Evolutionary conservation across 1,140 invertebrate species (phyloP).

Genomic region (Probaryconus sp.): DNA sequence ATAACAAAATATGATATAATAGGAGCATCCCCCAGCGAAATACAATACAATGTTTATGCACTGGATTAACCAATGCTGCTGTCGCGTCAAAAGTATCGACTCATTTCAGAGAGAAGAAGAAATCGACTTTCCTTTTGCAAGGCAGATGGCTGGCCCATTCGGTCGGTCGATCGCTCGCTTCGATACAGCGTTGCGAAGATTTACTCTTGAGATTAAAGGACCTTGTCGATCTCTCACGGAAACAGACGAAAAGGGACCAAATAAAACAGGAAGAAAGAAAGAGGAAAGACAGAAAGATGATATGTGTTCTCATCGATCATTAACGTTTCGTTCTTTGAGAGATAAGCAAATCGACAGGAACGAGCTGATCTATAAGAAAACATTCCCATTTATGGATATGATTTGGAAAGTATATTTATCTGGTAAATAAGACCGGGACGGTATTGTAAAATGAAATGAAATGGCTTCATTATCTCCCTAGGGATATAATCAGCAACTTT

Average conservation of each 20-base stretch:
- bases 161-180: conserved; percentile 59
- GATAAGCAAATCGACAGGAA: neutral
- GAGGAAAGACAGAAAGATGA: neutral
- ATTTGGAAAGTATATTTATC: too few relatives aligned
- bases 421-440: too few relatives aligned
- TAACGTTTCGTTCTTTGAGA: neutral
- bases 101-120: conserved; percentile 36
- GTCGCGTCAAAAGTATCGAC: conserved; percentile 70
- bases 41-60: conserved; percentile 78
- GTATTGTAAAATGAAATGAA: too few relatives aligned
- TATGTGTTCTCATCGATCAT: neutral
- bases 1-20: conserved; percentile 79
- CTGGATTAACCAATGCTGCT: conserved; percentile 73
- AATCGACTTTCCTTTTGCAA: conserved; percentile 30
- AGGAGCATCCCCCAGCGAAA: conserved; percentile 74
- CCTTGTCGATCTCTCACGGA: conserved; percentile 34
- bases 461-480: too few relatives aligned
- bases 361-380: too few relatives aligned
- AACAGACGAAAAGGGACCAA: conserved; percentile 1
- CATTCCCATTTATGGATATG: too few relatives aligned
- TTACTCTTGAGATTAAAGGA: conserved; percentile 68
- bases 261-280: conserved; percentile 2
- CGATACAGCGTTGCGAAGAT: conserved; percentile 67
- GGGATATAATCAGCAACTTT: too few relatives aligned
- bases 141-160: conserved; percentile 67